These are phyloP conservation scores for Rhagoletis zephyria DNA, from an alignment of 1,140 invertebrate species.

Conservation along the genomic window DNA sequence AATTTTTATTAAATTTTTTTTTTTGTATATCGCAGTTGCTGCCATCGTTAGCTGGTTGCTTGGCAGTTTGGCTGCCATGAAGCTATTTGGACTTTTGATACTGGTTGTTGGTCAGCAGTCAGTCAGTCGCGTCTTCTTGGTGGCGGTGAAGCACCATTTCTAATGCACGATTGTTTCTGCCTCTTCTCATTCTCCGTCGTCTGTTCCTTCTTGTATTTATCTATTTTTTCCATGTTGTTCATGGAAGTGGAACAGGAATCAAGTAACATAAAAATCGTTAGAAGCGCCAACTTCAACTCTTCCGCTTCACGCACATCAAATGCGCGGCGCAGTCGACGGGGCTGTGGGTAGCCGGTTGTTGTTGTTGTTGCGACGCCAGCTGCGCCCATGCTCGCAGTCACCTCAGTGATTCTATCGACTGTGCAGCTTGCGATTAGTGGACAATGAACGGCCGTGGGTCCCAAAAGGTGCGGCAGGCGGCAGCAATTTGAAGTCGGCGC, in stretches of 20 bases:
- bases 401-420: neutral
- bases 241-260: slow-evolving; percentile 51
- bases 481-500: neutral
- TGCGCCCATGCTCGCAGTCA: neutral
- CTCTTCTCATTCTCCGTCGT: neutral
- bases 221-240: neutral
- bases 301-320: neutral
- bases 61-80: neutral
- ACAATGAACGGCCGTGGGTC: neutral
- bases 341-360: neutral
- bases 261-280: slow-evolving; percentile 19
- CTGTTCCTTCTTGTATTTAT: neutral
- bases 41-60: neutral
- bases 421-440: too few species aligned
- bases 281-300: neutral
- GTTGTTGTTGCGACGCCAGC: neutral
- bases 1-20: neutral
- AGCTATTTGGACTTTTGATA: slow-evolving; percentile 36
- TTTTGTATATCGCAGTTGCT: neutral
- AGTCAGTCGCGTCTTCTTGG: neutral
- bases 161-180: neutral
- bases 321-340: neutral
- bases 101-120: slow-evolving; percentile 26
- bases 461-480: neutral
- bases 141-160: slow-evolving; percentile 5